phyloP scores from a whole-genome alignment of 1,140 invertebrate genomes.

The Drosophila santomea region DNA sequence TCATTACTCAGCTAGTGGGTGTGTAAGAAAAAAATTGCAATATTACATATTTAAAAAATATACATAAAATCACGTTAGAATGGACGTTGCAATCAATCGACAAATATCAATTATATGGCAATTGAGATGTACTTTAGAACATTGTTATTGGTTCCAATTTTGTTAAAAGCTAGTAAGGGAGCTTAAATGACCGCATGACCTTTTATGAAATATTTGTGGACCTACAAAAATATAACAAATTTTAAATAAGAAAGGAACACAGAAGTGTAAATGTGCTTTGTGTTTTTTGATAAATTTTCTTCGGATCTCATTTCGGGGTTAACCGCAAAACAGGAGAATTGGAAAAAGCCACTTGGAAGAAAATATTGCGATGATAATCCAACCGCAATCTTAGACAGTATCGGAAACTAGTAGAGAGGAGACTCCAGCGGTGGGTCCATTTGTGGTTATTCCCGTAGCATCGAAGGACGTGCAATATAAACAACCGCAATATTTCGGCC shows the following conservation, averaged over 20 bases:
- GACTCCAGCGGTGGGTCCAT: constrained; percentile 39
- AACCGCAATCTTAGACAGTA: constrained; percentile 53
- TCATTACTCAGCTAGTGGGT: too few species aligned
- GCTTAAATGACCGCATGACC: neutral
- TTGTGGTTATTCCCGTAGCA: constrained; percentile 20
- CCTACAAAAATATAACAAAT: neutral
- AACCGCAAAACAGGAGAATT: constrained; percentile 42
- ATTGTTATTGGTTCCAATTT: too few species aligned
- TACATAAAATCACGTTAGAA: too few species aligned
- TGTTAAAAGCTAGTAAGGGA: too few species aligned
- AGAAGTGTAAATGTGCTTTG: neutral
- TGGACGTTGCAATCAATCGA: too few species aligned
- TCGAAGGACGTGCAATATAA: neutral
- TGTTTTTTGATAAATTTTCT: constrained; percentile 1
- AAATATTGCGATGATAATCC: constrained; percentile 30
- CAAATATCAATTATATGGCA: too few species aligned
- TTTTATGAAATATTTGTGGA: neutral
- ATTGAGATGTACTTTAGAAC: too few species aligned
- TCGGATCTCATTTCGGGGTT: constrained; percentile 3
- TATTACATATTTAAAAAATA: too few species aligned
- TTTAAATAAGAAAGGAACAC: too few species aligned
- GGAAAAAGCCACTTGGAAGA: constrained; percentile 12
- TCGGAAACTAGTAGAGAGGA: constrained; percentile 10
- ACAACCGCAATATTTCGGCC: neutral
- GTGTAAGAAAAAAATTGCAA: too few species aligned